phyloP scores from a whole-genome alignment of 2,797 vertebrate species.

The Gadopsis bispinosus region DNA sequence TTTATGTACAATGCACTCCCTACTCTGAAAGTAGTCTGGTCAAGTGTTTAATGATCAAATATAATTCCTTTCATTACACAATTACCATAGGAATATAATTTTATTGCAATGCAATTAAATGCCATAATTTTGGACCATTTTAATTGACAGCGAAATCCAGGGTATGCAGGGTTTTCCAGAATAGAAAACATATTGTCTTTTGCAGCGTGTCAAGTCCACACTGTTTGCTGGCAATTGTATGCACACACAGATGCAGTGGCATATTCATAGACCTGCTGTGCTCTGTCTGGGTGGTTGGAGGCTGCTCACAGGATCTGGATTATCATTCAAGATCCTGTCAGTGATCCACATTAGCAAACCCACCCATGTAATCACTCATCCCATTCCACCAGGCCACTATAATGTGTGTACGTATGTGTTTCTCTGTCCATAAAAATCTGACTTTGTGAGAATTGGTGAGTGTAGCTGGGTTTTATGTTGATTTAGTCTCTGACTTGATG shows the following conservation, averaged over 20 bases:
- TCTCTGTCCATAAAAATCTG: not conserved
- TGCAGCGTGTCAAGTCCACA: not conserved
- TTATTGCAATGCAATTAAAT: not conserved
- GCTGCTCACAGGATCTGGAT: not conserved
- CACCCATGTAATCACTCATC: not conserved
- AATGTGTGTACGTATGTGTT: not conserved
- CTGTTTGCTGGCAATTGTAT: conserved; percentile 2
- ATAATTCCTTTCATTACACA: not conserved
- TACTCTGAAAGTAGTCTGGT: not conserved
- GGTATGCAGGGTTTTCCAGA: not conserved
- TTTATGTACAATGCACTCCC: not conserved
- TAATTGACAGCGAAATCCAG: too few species aligned
- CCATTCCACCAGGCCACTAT: not conserved
- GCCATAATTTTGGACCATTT: not conserved
- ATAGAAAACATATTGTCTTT: not conserved
- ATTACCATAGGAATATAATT: not conserved
- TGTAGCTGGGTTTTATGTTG: not conserved
- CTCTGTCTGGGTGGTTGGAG: conserved; percentile 14
- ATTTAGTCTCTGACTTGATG: conserved; percentile 14
- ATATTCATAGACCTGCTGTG: conserved; percentile 28
- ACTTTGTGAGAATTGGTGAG: not conserved
- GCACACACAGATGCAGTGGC: not conserved
- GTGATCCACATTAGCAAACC: not conserved
- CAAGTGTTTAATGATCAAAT: not conserved
- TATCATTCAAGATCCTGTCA: not conserved